phyloP scores from a whole-genome alignment of 2,888 invertebrate genomes.

The Endomychus coccineus region DNA sequence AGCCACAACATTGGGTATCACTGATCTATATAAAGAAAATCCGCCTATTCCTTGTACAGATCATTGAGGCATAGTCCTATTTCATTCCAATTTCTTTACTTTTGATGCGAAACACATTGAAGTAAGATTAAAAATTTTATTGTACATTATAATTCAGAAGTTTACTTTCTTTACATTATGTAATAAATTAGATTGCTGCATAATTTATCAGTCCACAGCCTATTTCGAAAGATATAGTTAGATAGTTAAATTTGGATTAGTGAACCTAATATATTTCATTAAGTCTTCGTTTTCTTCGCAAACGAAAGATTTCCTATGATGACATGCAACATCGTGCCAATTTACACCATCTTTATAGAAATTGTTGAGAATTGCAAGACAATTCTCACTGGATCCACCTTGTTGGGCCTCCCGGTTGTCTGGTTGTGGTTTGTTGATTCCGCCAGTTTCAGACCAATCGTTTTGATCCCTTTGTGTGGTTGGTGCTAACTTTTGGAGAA shows the following conservation, averaged over 20 bases:
- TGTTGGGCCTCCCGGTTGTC: conserved; percentile 77
- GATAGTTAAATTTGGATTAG: conserved; percentile 70
- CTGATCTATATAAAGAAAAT: no score
- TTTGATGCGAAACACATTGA: no score
- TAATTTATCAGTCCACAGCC: no score
- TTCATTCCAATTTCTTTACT: no score
- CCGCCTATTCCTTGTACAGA: no score
- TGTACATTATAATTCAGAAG: no score
- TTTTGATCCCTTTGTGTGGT: conserved; percentile 74
- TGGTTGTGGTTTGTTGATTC: conserved; percentile 79
- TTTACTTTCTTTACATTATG: no score
- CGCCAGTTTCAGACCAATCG: conserved; percentile 83
- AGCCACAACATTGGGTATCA: no score
- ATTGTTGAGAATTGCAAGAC: conserved; percentile 77
- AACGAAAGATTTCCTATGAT: conserved; percentile 80
- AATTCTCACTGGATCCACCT: conserved; percentile 79
- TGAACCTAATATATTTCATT: conserved; percentile 76
- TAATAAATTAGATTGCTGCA: no score
- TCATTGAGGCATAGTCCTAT: no score
- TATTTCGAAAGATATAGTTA: conserved; percentile 46
- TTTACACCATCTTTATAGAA: conserved; percentile 87
- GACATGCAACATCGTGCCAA: conserved; percentile 89
- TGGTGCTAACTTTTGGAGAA: conserved; percentile 76
- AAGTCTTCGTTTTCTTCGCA: conserved; percentile 84
- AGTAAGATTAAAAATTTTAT: no score